A percentile compares a stretch with the other conserved stretches of the same genome.
Evolutionary conservation across 1,140 invertebrate species (phyloP).

Genomic region (Cydia fagiglandana): DNA sequence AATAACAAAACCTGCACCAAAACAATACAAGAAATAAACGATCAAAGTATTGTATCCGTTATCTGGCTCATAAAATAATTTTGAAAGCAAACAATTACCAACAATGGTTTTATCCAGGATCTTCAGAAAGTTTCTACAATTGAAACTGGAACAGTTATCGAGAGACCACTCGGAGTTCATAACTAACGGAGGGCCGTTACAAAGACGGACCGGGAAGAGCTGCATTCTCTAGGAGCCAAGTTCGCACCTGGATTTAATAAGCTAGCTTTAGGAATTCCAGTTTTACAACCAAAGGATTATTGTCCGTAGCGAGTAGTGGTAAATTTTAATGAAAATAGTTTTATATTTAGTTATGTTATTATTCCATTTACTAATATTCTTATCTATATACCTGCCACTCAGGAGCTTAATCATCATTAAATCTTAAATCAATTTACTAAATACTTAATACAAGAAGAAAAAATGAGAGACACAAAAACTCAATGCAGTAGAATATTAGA

Average conservation of each 20-base stretch:
- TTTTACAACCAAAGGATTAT: neutral
- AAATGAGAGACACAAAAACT: no score
- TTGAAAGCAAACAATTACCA: slow-evolving; percentile 43
- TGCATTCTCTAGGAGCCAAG: slow-evolving; percentile 39
- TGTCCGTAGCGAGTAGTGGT: neutral
- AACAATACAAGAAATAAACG: slow-evolving; percentile 12
- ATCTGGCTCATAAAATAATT: slow-evolving; percentile 25
- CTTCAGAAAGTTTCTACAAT: slow-evolving; percentile 41
- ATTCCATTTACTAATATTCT: no score
- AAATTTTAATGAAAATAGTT: neutral
- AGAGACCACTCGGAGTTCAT: slow-evolving; percentile 45
- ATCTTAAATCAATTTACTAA: no score
- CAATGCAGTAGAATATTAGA: no score
- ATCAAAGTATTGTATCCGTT: neutral
- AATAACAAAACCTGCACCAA: neutral
- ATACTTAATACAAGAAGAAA: no score
- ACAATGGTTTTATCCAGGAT: slow-evolving; percentile 37
- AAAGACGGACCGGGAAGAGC: slow-evolving; percentile 44
- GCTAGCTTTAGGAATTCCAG: neutral
- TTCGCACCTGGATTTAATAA: slow-evolving; percentile 16
- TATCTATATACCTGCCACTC: no score
- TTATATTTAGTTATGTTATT: no score
- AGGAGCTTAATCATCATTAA: no score
- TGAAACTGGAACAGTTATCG: slow-evolving; percentile 43
- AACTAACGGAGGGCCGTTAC: slow-evolving; percentile 48